Conservation (phyloP, 1,140 invertebrate genomes). For the Pollicipes pollicipes region DNA sequence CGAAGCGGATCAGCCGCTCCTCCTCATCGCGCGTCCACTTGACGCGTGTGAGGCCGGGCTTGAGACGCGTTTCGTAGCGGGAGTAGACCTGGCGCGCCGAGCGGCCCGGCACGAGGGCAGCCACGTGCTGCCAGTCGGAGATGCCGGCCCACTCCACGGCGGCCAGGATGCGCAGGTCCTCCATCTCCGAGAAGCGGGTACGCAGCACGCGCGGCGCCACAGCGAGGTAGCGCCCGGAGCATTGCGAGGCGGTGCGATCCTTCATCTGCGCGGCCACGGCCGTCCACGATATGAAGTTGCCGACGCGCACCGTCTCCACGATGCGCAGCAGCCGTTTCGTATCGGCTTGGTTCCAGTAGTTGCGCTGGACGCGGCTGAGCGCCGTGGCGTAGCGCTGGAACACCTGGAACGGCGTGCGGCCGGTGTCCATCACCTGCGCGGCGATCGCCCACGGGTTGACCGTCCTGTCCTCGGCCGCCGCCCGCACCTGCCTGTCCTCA, state of each 20-base stretch:
- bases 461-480: not conserved
- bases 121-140: not conserved
- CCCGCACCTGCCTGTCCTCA: not conserved
- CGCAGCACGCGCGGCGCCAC: not conserved
- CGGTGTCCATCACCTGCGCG: not conserved
- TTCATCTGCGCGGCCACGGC: not conserved
- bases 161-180: not conserved
- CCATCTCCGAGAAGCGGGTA: not conserved
- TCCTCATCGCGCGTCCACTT: not conserved
- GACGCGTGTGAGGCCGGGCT: not conserved
- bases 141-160: not conserved
- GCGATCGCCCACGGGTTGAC: not conserved
- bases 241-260: not conserved
- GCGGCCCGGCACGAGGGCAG: not conserved
- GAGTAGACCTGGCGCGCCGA: not conserved
- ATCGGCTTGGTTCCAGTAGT: not conserved
- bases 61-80: not conserved
- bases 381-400: not conserved
- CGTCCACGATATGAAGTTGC: not conserved
- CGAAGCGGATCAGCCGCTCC: not conserved
- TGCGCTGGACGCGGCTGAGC: not conserved
- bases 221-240: not conserved
- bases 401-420: not conserved
- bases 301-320: not conserved
- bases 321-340: not conserved